Evolutionary conservation across 2,888 invertebrate species (phyloP), one percentile per base, ranked within the genome.

Genomic region (Thymelicus acteon): DNA sequence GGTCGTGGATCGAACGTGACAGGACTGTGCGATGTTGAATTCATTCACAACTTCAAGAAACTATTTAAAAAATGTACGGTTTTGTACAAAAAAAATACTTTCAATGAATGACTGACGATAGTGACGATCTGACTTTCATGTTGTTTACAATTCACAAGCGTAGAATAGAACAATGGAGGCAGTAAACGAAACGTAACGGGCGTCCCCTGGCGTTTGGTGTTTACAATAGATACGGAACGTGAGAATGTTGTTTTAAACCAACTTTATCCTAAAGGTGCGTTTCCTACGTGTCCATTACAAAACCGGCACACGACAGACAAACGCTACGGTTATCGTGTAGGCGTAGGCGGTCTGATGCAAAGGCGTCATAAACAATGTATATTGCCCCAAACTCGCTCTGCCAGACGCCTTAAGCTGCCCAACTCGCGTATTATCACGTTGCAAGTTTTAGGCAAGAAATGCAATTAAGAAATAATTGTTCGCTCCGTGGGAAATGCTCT

Each of bases 381-480:
- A 85, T 84, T 81, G 81, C 81, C 80, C 71, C 31, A 31, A n/a
- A 24, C n/a, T 24, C 31, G 6, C 75, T 63, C 76, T 78, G 78
- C 76, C 79, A 80, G 81, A 82, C 84, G 77, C 73, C 81, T 91
- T 19, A 92, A 93, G 91, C 92, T 86, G 85, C 80, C 79, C 77
- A 83, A 85, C 86, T 85, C 80, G 88, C 88, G 87, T 87, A 88
- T 82, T 87, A 90, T 91, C 93, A 93, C 93, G 93, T 91, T 88
- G 89, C 87, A 82, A 86, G 83, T 86, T 86, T 88, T 85, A 84
- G 85, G 82, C 79, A 82, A 83, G 85, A 82, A 89, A 88, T 86
- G 88, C 88, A 89, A 91, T 91, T 90, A 87, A 87, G 73, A 85
- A 80, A 81, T 84, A 83, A 81, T 81, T 78, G 81, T 83, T 76